Conservation (phyloP, 2,113 vertebrate genomes). For the Macrotis lagotis region DNA sequence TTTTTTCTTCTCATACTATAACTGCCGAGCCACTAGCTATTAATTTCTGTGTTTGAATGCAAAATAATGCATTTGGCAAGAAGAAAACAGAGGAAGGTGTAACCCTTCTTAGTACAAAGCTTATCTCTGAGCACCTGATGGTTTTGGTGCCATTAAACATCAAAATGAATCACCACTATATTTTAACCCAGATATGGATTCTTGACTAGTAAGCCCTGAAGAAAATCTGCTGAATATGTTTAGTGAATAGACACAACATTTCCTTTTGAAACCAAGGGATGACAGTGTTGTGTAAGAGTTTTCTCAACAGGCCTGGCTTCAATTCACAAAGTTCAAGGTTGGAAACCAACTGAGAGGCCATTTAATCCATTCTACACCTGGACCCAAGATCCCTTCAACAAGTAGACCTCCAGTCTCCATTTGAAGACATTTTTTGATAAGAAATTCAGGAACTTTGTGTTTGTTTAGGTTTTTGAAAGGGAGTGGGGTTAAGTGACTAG, state of each 20-base stretch:
- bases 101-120: neutral
- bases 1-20: neutral
- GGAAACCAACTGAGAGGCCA: neutral
- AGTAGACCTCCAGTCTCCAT: neutral
- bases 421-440: neutral
- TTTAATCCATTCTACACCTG: neutral
- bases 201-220: neutral
- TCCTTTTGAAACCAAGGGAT: neutral
- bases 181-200: neutral
- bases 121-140: neutral
- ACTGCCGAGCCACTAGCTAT: neutral
- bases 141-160: neutral
- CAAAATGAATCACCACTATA: neutral
- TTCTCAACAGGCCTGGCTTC: neutral
- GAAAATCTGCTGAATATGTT: neutral
- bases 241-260: neutral
- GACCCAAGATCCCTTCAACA: neutral
- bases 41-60: neutral
- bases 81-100: neutral
- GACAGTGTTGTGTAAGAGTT: neutral
- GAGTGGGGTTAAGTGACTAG: no score
- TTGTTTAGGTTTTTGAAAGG: no score
- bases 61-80: neutral
- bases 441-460: neutral
- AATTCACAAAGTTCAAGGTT: neutral